Evolutionary conservation across 2,113 vertebrate species (phyloP).

Genomic region (Trochalopteron elliotii): DNA sequence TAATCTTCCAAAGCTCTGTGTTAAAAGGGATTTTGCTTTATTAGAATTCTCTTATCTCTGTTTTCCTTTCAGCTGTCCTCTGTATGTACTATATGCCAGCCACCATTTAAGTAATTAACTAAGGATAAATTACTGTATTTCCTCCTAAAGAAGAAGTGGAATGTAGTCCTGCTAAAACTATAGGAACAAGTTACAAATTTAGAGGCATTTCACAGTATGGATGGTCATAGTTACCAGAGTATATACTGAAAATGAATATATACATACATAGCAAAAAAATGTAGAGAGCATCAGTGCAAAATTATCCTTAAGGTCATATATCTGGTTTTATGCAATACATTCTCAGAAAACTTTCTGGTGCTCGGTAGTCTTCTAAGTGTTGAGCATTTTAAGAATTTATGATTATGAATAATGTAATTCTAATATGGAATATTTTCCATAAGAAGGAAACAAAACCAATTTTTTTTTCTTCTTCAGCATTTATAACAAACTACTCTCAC

Average conservation of each 20-base stretch:
- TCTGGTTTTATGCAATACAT: background rate
- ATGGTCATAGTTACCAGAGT: background rate
- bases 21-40: background rate
- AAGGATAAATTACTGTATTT: background rate
- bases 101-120: background rate
- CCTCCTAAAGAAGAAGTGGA: background rate
- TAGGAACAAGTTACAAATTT: background rate
- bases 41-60: background rate
- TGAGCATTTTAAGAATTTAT: background rate
- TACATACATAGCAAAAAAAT: conserved; percentile 1
- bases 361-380: background rate
- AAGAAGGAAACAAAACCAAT: background rate
- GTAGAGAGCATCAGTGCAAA: conserved; percentile 11
- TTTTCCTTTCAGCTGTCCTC: background rate
- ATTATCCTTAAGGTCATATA: background rate
- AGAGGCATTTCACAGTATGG: background rate
- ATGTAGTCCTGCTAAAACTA: background rate
- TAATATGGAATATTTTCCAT: background rate
- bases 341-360: conserved; percentile 20
- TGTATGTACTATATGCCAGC: background rate
- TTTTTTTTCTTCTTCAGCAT: background rate
- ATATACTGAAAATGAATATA: conserved; percentile 13
- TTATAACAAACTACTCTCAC: background rate
- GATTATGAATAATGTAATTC: background rate
- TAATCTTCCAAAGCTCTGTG: background rate